Percentiles rank a stretch among this genome's conserved stretches.
Conservation (phyloP, 2,113 vertebrate species). For the Rhadina sibilatrix region DNA sequence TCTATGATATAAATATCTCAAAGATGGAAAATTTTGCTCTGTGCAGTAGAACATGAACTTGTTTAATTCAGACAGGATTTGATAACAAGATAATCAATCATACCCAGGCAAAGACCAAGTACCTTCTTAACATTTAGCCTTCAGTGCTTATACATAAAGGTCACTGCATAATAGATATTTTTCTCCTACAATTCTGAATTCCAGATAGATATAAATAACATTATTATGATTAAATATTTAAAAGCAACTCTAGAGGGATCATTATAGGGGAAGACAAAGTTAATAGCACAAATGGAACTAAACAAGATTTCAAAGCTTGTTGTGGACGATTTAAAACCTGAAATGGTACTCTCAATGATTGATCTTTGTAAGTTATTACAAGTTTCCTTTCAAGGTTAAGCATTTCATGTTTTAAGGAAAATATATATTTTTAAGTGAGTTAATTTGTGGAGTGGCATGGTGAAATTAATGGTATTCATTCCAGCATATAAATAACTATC, state of each 20-base stretch:
- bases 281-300: background rate
- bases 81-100: background rate
- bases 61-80: background rate
- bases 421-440: background rate
- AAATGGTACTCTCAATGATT: background rate
- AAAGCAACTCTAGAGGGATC: background rate
- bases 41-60: background rate
- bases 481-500: background rate
- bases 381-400: background rate
- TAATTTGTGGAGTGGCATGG: background rate
- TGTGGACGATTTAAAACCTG: background rate
- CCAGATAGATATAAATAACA: background rate
- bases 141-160: background rate
- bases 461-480: background rate
- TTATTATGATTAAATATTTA: background rate
- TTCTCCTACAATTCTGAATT: background rate
- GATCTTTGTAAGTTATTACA: background rate
- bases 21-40: background rate
- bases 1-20: background rate
- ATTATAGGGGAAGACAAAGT: background rate
- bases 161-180: background rate
- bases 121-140: background rate
- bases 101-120: background rate
- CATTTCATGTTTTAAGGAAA: background rate
- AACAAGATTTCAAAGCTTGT: background rate